Conservation (phyloP, 2,113 vertebrate species). For the Cryptomyrus ogoouensis region DNA sequence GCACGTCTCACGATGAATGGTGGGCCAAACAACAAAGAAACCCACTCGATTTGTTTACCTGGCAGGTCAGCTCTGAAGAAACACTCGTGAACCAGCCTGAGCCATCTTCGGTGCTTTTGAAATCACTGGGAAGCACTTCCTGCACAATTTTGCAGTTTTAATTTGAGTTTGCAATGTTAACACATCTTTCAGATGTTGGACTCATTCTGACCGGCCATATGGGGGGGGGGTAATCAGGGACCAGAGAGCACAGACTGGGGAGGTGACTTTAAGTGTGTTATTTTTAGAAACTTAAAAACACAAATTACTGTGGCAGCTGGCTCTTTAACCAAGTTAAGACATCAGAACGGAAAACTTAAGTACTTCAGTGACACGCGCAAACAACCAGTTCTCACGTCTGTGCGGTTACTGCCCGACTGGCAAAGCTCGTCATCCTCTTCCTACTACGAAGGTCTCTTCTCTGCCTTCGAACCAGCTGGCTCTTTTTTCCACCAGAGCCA, state of each 20-base stretch:
- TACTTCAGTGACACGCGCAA: background rate
- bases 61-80: background rate
- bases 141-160: background rate
- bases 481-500: background rate
- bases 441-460: background rate
- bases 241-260: background rate
- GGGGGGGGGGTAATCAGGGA: background rate
- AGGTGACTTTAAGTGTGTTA: background rate
- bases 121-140: background rate
- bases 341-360: conserved; percentile 1
- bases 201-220: background rate
- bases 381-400: background rate
- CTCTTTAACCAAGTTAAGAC: conserved; percentile 8
- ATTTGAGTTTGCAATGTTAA: background rate
- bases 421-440: background rate
- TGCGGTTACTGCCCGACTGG: background rate
- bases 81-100: background rate
- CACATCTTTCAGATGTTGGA: background rate
- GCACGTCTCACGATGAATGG: background rate
- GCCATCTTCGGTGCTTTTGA: background rate
- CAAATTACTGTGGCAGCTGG: background rate
- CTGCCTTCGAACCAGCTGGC: background rate
- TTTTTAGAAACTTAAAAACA: conserved; percentile 4
- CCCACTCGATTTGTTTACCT: background rate
- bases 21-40: background rate